phyloP scores from a whole-genome alignment of 2,888 invertebrate genomes.

The Drosophila sordidapex region DNA sequence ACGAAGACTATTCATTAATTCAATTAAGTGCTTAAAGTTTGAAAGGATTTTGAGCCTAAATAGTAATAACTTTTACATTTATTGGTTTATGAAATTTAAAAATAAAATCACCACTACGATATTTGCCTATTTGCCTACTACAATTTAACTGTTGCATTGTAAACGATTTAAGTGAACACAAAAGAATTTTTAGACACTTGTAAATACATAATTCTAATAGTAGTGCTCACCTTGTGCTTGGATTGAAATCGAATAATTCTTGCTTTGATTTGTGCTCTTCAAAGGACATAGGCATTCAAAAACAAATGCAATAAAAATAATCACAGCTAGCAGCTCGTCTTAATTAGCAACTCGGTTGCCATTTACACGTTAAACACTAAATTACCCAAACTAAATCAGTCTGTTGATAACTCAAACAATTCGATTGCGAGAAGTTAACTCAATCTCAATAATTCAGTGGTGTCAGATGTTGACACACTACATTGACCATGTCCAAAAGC shows the following conservation, averaged over 20 bases:
- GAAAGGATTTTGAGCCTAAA: background rate
- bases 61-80: background rate
- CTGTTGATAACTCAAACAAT: constrained; percentile 43
- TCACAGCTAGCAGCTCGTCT: constrained; percentile 33
- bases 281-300: constrained; percentile 19
- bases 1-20: background rate
- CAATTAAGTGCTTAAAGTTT: background rate
- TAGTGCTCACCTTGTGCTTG: constrained; percentile 32
- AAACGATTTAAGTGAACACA: background rate
- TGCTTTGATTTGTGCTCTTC: background rate
- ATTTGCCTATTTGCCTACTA: no score
- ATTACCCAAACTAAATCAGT: constrained; percentile 40
- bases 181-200: background rate
- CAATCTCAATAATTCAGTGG: constrained; percentile 67
- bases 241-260: constrained; percentile 1
- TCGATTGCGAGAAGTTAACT: constrained; percentile 60
- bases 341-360: constrained; percentile 33
- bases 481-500: constrained; percentile 11
- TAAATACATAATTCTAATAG: background rate
- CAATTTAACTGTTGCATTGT: background rate
- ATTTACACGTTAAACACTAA: constrained; percentile 23
- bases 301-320: constrained; percentile 20
- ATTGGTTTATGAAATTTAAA: background rate
- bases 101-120: background rate
- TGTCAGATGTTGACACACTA: constrained; percentile 28